Percentiles rank a stretch among this genome's conserved stretches.
These are phyloP conservation scores for Orthonyx spaldingii DNA, from an alignment of 2,113 vertebrate genomes.

Conservation along the genomic window DNA sequence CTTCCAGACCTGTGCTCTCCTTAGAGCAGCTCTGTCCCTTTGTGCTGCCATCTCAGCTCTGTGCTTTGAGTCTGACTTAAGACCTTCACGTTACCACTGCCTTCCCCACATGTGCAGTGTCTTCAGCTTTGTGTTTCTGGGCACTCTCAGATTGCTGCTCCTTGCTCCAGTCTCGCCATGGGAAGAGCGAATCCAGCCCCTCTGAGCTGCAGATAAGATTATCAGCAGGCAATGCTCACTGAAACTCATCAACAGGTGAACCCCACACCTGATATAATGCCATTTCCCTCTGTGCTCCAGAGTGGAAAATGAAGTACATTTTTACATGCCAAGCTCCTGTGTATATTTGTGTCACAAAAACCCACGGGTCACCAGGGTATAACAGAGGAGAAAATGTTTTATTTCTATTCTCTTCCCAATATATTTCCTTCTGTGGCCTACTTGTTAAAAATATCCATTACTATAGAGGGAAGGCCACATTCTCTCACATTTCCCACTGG, in stretches of 20 bases:
- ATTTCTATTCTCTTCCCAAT: not conserved
- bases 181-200: not conserved
- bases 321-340: not conserved
- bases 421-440: not conserved
- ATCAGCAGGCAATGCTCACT: not conserved
- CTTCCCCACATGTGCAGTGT: not conserved
- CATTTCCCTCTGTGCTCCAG: not conserved
- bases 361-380: not conserved
- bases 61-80: not conserved
- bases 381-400: not conserved
- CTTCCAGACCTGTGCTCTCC: not conserved
- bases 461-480: not conserved
- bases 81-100: not conserved
- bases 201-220: not conserved
- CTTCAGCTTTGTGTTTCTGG: not conserved
- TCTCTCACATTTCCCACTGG: not conserved
- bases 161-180: not conserved
- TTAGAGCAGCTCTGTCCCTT: not conserved
- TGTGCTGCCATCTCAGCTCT: not conserved
- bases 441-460: not conserved
- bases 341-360: not conserved
- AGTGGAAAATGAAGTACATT: not conserved
- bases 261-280: not conserved
- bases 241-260: not conserved
- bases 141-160: not conserved